Evolutionary conservation across 1,140 invertebrate genomes (phyloP), one percentile per base, ranked within the genome.

Genomic region (Spodoptera litura): DNA sequence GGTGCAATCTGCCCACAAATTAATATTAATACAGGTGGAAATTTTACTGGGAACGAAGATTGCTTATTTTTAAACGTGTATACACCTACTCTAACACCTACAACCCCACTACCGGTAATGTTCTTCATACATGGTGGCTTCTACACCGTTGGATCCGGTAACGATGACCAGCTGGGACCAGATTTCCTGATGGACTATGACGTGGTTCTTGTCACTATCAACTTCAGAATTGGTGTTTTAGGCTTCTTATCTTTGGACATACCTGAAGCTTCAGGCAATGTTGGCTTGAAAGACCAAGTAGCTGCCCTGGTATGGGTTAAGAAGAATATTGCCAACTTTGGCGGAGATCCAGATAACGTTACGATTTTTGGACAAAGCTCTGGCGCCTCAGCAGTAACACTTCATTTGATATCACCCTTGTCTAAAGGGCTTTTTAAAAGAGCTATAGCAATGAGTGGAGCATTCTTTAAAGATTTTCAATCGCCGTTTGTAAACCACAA

Each of bases 271-370:
- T 5, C 31, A 38, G 61, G 61, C 13, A 62, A 62, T 4, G 27
- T 13, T n/a, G 61, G 61, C 11, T 62, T 62, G 61, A 44, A 35
- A n/a, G 61, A 62, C 35, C 61, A 62, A 25, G 27, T 62, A n/a
- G 35, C 35, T 12, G 61, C 61, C 38, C 13, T 62, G 15, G 13
- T 9, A n/a, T 62, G 61, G 61, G 61, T 62, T 5, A 62, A 62
- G 35, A 38, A 38, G 9, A 62, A 62, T 38, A 62, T 62, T 38
- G 35, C 55, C 11, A 13, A 44, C 2, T 38, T 62, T 38, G 38
- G 38, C 5, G 38, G 38, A 44, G 38, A 44, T 44, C 38, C 38
- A 5, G 38, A 44, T 44, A 44, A 35, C 13, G 61, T 62, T 11
- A 44, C 61, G 0, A 62, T 62, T 35, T 62, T 62, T 62, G 61